Base-by-base conservation (phyloP, 2,888 invertebrate genomes). In the Lypha dubia region DNA sequence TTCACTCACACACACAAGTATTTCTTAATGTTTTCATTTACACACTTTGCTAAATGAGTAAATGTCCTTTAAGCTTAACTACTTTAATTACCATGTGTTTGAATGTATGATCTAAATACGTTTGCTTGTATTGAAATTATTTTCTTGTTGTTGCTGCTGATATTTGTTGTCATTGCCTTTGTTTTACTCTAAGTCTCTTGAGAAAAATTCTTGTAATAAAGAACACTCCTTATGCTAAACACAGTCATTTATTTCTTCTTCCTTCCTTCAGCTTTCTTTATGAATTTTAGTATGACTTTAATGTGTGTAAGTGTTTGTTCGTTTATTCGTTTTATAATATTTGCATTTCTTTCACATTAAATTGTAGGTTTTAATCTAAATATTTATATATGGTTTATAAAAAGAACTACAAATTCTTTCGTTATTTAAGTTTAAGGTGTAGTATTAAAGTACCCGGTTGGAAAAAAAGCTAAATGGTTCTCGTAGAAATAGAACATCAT, bases 31-130 rank as follows among this genome's bases (percentile, higher is more conserved):
- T 77, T 75, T 79, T 65, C 77, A 49, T 82, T 70, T 76, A 41
- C 79, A 79, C 74, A 85, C 70, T 73, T 56, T 51, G 56, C 75
- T 79, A 56, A 73, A 79, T 73, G 73, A 67, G 44, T 67, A 46
- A 60, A 49, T 44, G 67, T 71, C 62, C 82, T 82, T 75, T 79
- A 76, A 70, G 90, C 88, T 89, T 87, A 87, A 88, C 49, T 20
- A 88, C 89, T 91, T 90, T 90, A 90, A 90, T 90, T 91, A 90
- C 86, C 63, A 24, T 60, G 46, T 76, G 24, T 46, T 11, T 62
- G 15, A 22, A 32, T 58, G 15, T 44, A 35, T 38, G 38, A 28
- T 15, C 5, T 44, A 11, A 38, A 4, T 56, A 7, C 62, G 32
- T 65, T 56, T 46, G 20, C 15, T 46, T 53, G 81, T 75, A 75